Conservation (phyloP, 2,113 vertebrate species). For the Hydrochoerus hydrochaeris region DNA sequence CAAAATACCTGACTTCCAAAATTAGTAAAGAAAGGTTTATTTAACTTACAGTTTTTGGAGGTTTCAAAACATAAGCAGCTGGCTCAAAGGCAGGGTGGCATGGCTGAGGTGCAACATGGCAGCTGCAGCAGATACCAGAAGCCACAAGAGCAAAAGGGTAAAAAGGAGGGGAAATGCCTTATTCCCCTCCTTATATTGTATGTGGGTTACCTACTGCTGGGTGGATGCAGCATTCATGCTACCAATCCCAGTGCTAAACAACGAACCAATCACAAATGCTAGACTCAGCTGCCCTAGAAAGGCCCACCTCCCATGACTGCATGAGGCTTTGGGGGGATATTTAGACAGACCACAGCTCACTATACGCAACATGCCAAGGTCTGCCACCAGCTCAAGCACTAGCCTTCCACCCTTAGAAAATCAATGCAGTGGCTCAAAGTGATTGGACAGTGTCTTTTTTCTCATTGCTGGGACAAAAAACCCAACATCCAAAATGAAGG, state of each 20-base stretch:
- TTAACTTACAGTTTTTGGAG: not conserved
- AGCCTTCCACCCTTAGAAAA: not conserved
- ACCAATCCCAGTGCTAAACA: no score
- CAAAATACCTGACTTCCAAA: not conserved
- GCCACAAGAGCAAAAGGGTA: not conserved
- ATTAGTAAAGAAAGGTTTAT: not conserved
- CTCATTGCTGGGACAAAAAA: no score
- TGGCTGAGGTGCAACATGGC: not conserved
- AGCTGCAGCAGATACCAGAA: not conserved
- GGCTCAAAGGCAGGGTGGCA: not conserved
- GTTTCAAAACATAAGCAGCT: not conserved
- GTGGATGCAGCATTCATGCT: not conserved
- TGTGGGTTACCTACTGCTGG: not conserved
- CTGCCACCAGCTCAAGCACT: not conserved
- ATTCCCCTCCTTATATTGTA: not conserved
- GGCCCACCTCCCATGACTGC: no score
- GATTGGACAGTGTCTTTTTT: not conserved
- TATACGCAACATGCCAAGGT: not conserved
- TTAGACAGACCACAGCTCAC: no score
- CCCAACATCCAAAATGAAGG: no score
- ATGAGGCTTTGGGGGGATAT: no score
- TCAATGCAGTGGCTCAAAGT: not conserved
- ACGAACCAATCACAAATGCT: no score
- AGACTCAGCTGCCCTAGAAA: no score
- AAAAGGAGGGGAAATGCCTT: not conserved